phyloP scores from a whole-genome alignment of 2,888 invertebrate genomes.

The Drosophila nr. medialis region DNA sequence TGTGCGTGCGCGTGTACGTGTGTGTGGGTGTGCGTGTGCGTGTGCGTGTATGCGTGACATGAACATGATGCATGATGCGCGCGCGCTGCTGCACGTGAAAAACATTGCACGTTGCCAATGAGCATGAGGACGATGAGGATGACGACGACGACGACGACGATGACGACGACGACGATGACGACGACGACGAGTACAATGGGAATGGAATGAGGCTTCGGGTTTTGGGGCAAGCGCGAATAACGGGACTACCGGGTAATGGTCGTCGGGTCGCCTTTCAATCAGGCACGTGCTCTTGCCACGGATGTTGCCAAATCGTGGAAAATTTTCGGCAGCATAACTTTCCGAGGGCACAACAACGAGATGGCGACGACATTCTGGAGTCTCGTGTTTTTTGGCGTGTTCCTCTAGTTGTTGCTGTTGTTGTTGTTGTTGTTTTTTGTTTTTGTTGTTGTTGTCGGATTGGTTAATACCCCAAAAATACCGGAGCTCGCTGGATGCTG shows the following conservation, averaged over 20 bases:
- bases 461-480: slow-evolving; percentile 54
- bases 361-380: slow-evolving; percentile 30
- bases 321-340: slow-evolving; percentile 57
- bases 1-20: slow-evolving; percentile 14
- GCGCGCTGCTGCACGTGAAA: slow-evolving; percentile 68
- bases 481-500: slow-evolving; percentile 34
- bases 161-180: neutral
- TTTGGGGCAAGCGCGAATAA: slow-evolving; percentile 32
- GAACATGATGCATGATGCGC: slow-evolving; percentile 61
- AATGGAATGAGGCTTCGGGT: slow-evolving; percentile 19
- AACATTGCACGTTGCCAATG: slow-evolving; percentile 40
- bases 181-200: slow-evolving; percentile 29
- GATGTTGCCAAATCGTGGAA: slow-evolving; percentile 65
- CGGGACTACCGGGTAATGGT: slow-evolving; percentile 19
- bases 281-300: slow-evolving; percentile 51
- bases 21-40: slow-evolving; percentile 4
- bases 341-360: slow-evolving; percentile 30
- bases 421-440: neutral
- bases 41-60: slow-evolving; percentile 20
- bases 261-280: slow-evolving; percentile 45
- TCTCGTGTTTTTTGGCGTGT: slow-evolving; percentile 19
- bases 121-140: neutral
- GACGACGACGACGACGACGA: neutral
- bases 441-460: slow-evolving; percentile 40
- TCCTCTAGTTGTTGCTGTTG: slow-evolving; percentile 4